These are phyloP conservation scores for Halotydeus destructor DNA, from an alignment of 1,140 invertebrate species.

Conservation along the genomic window DNA sequence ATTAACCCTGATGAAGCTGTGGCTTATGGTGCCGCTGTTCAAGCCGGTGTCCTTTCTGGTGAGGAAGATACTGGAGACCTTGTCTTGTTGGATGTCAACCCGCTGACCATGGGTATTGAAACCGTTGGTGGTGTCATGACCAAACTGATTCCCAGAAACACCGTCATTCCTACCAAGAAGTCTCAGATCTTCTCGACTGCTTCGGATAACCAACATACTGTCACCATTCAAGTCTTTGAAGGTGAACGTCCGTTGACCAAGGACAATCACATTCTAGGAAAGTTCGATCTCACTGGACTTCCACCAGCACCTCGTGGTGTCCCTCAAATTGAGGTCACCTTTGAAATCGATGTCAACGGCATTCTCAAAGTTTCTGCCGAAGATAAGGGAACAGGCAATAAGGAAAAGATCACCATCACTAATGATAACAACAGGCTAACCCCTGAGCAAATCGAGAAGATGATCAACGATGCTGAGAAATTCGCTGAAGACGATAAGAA, in stretches of 20 bases:
- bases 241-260: conserved; percentile 98
- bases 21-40: conserved; percentile 93
- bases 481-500: conserved; percentile 98
- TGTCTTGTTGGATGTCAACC: conserved; percentile 91
- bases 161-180: conserved; percentile 98
- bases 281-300: conserved; percentile 94
- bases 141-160: conserved; percentile 91
- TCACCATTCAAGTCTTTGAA: conserved; percentile 90
- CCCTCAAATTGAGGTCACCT: conserved; percentile 62
- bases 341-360: conserved; percentile 97
- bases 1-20: conserved; percentile 98
- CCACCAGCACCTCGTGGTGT: conserved; percentile 91
- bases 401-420: conserved; percentile 95
- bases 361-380: conserved; percentile 85
- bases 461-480: conserved; percentile 96
- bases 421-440: conserved; percentile 92
- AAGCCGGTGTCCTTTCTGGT: conserved; percentile 55
- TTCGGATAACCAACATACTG: conserved; percentile 93
- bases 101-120: conserved; percentile 95
- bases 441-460: conserved; percentile 91
- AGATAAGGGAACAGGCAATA: conserved; percentile 93
- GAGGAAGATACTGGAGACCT: conserved; percentile 47
- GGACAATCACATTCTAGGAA: conserved; percentile 90
- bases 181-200: conserved; percentile 98
- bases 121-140: conserved; percentile 99